Percentiles rank a stretch among this genome's conserved stretches.
Evolutionary conservation across 1,140 invertebrate species (phyloP).

Genomic region (Pseudomyrmex concolor): DNA sequence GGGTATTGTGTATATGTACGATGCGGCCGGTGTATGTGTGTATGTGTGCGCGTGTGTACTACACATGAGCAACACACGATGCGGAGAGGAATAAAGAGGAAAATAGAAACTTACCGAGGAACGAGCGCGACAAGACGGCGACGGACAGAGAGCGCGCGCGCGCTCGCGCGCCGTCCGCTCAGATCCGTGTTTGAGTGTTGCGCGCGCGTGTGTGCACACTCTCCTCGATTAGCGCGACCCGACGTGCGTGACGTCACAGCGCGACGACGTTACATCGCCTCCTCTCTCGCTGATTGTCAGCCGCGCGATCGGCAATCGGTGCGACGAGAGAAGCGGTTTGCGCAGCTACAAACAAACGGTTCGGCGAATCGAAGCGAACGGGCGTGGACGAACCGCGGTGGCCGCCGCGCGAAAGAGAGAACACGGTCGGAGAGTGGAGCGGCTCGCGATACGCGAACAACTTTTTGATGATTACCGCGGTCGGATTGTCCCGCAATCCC

Average conservation of each 20-base stretch:
- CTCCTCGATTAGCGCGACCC: constrained; percentile 80
- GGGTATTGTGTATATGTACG: constrained; percentile 65
- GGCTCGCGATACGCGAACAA: neutral
- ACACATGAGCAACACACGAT: constrained; percentile 67
- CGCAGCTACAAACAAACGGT: constrained; percentile 44
- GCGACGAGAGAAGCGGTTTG: neutral
- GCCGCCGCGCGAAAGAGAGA: constrained; percentile 51
- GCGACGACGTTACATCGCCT: constrained; percentile 82
- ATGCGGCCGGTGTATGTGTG: too few relatives aligned
- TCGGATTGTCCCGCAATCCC: constrained; percentile 11
- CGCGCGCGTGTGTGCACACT: constrained; percentile 73
- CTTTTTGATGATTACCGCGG: neutral
- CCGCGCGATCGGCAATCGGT: constrained; percentile 67
- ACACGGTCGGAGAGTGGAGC: constrained; percentile 55
- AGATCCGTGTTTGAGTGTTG: constrained; percentile 26
- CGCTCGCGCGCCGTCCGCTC: constrained; percentile 66
- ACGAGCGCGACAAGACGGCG: constrained; percentile 13
- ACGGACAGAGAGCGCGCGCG: constrained; percentile 62
- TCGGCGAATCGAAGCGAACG: constrained; percentile 61
- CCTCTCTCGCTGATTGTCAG: constrained; percentile 79
- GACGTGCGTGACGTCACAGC: constrained; percentile 81
- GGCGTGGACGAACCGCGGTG: constrained; percentile 63
- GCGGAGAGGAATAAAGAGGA: neutral
- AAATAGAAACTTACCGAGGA: neutral
- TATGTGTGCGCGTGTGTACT: constrained; percentile 57